Evolutionary conservation across 2,797 vertebrate genomes (phyloP).

Genomic region (Ctenopoma kingsleyae): DNA sequence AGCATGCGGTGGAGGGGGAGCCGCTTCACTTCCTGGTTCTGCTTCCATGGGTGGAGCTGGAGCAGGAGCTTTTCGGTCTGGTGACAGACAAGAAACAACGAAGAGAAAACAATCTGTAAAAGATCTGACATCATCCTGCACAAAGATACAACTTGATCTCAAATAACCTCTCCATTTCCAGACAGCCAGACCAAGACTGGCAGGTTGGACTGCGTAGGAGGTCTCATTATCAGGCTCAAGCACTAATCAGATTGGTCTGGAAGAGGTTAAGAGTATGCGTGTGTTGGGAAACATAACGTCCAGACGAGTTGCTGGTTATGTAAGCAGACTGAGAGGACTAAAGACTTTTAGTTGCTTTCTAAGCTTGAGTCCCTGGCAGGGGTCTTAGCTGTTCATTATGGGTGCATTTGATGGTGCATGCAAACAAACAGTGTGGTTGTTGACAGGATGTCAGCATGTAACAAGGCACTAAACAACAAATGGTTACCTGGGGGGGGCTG

Average conservation of each 20-base stretch:
- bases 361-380: constrained; percentile 14
- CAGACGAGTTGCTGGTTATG: constrained; percentile 57
- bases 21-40: constrained; percentile 87
- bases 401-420: constrained; percentile 15
- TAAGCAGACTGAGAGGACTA: constrained; percentile 55
- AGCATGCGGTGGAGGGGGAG: constrained; percentile 87
- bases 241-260: constrained; percentile 71
- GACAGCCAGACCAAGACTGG: constrained; percentile 29
- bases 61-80: constrained; percentile 90
- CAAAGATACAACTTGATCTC: background rate
- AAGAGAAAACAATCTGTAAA: constrained; percentile 28
- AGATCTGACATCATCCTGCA: constrained; percentile 1
- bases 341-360: constrained; percentile 41
- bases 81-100: background rate
- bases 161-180: constrained; percentile 41
- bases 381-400: constrained; percentile 39
- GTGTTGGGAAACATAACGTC: constrained; percentile 50
- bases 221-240: constrained; percentile 66
- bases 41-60: constrained; percentile 85
- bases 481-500: constrained; percentile 91
- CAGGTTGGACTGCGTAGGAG: constrained; percentile 48
- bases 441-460: background rate
- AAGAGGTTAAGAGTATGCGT: constrained; percentile 42
- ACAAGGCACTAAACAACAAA: background rate
- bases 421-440: constrained; percentile 14